Evolutionary conservation across 2,888 invertebrate species (phyloP).

Genomic region (Abscondita cerata): DNA sequence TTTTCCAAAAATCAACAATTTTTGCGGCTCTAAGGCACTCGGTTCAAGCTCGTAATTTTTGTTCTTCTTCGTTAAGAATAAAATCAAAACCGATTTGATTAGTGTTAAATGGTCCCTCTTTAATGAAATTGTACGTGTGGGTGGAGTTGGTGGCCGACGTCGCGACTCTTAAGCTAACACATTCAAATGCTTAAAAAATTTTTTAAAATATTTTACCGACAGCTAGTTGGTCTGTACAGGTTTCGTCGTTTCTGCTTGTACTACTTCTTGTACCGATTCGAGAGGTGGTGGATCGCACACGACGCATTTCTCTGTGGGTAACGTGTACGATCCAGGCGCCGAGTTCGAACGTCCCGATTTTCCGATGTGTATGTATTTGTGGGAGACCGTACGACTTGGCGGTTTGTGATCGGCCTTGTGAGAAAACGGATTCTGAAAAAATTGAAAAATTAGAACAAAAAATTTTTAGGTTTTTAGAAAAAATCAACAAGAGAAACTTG

Average conservation of each 20-base stretch:
- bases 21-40: constrained; percentile 7
- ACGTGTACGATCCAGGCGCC: constrained; percentile 72
- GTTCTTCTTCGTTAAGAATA: too few relatives aligned
- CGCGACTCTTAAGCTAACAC: too few relatives aligned
- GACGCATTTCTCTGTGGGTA: constrained; percentile 50
- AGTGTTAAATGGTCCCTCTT: too few relatives aligned
- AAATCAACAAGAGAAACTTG: too few relatives aligned
- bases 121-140: too few relatives aligned
- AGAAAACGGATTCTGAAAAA: constrained; percentile 66
- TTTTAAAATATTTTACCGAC: too few relatives aligned
- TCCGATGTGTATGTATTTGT: constrained; percentile 55
- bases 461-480: too few relatives aligned
- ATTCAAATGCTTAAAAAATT: too few relatives aligned
- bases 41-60: background rate
- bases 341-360: constrained; percentile 74
- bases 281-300: constrained; percentile 46
- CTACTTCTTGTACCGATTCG: constrained; percentile 53
- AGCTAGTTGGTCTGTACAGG: background rate
- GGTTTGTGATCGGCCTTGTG: constrained; percentile 44
- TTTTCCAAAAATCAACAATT: background rate
- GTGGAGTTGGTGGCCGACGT: too few relatives aligned
- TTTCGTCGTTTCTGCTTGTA: constrained; percentile 26
- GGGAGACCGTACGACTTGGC: constrained; percentile 45
- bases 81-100: too few relatives aligned
- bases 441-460: constrained; percentile 4